Evolutionary conservation across 1,140 invertebrate species (phyloP).

Genomic region (Chironomus tepperi): DNA sequence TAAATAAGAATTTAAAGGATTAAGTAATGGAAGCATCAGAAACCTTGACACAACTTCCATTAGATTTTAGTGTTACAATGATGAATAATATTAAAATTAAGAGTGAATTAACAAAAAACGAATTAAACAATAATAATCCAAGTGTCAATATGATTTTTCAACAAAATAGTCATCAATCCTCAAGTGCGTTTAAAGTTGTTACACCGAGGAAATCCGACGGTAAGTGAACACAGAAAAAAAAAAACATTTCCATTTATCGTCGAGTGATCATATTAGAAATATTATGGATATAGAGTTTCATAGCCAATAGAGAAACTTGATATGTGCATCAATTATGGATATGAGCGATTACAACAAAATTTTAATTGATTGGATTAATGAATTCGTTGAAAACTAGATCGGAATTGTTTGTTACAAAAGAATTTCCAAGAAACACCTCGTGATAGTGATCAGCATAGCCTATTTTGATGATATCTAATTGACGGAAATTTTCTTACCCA

Average conservation of each 20-base stretch:
- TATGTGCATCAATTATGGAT: too few species aligned
- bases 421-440: not conserved
- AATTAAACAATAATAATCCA: conserved; percentile 5
- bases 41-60: conserved; percentile 12
- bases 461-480: not conserved
- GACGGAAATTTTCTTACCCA: not conserved
- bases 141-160: conserved; percentile 9
- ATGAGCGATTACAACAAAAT: not conserved
- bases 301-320: not conserved
- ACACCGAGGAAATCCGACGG: conserved; percentile 1
- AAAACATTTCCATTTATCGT: not conserved
- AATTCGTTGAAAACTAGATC: too few species aligned
- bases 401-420: not conserved
- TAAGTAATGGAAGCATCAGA: not conserved
- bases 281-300: not conserved
- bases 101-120: conserved; percentile 1
- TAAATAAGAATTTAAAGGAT: not conserved
- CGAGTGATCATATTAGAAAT: not conserved
- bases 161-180: conserved; percentile 18
- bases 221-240: not conserved
- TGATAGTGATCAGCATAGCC: too few species aligned
- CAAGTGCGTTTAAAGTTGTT: conserved; percentile 19
- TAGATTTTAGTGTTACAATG: conserved; percentile 18
- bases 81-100: conserved; percentile 16
- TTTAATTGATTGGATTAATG: not conserved